Percentiles rank a stretch among this genome's conserved stretches.
These are phyloP conservation scores for Tenrec ecaudatus DNA, from an alignment of 2,113 vertebrate species.

Conservation along the genomic window DNA sequence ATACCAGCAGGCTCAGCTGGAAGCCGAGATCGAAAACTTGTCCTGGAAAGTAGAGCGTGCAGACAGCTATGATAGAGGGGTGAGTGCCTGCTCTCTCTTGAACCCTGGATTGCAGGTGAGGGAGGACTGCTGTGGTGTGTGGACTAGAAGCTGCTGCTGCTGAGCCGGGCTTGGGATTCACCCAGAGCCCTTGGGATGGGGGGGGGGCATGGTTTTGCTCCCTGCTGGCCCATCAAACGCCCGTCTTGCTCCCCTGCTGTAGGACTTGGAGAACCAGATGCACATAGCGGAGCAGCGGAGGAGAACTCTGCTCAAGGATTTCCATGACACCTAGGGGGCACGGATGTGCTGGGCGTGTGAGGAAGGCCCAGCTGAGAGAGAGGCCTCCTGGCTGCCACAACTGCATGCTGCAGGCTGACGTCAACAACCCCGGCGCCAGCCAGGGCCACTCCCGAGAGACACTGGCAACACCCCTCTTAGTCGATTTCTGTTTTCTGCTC, in stretches of 20 bases:
- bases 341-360: slow-evolving; percentile 78
- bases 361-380: slow-evolving; percentile 77
- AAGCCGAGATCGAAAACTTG: slow-evolving; percentile 99
- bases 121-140: neutral
- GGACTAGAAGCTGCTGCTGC: neutral
- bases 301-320: slow-evolving; percentile 99
- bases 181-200: rapidly evolving
- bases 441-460: slow-evolving; percentile 84
- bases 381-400: slow-evolving; percentile 72
- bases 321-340: slow-evolving; percentile 96
- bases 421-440: slow-evolving; percentile 85
- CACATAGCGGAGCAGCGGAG: slow-evolving; percentile 99
- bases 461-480: slow-evolving; percentile 87
- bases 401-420: slow-evolving; percentile 85
- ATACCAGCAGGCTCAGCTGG: slow-evolving; percentile 99
- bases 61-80: slow-evolving; percentile 98
- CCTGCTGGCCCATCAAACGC: neutral
- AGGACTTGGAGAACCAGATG: slow-evolving; percentile 99
- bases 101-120: neutral
- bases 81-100: slow-evolving; percentile 83
- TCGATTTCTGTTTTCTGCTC: slow-evolving; percentile 84
- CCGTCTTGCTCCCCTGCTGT: slow-evolving; percentile 60
- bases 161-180: neutral
- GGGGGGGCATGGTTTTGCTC: neutral
- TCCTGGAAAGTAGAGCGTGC: slow-evolving; percentile 99